Evolutionary conservation across 2,888 invertebrate species (phyloP), one percentile per base, ranked within the genome.

Genomic region (Latheticus oryzae): DNA sequence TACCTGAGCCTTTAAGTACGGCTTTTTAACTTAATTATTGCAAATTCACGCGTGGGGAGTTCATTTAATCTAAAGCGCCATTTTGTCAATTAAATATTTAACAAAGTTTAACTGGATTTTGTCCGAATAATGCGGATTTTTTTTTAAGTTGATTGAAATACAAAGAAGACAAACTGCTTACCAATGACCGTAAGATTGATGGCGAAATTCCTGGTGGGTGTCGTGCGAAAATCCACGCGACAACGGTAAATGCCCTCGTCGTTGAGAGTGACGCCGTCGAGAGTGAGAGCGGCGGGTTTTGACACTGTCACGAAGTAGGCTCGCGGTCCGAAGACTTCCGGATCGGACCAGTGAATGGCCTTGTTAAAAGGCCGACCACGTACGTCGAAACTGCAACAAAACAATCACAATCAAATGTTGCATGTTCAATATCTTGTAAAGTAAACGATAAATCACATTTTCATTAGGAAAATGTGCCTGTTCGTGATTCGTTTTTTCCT

Each of bases 161-260:
- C n/a, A n/a, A n/a, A n/a, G n/a, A n/a, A n/a, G n/a, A n/a, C n/a
- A 16, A 11, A 45, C 24, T 51, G 84, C 89, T 88, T 81, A 95
- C 95, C 93, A 77, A 94, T 91, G 71, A 95, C 93, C 72, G 92
- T 91, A 66, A 95, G 86, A 76, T 91, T 89, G 77, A 94, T 91
- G 73, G 91, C 90, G 78, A 92, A 90, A 78, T 92, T 93, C 70
- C 93, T 86, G 7, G 94, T 93, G 17, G 93, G 93, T 4, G 93
- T 90, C 73, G 91, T 92, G 71, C 90, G 88, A 79, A 94, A 95
- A 80, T 95, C 94, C 19, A 95, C 94, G 61, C 95, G 83, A 78
- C 95, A 95, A 66, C 93, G 83, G 80, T 95, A 95, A 54, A 87
- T 79, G 35, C 94, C 94, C 75, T 93, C 93, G 71, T 95, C 95